Conservation (phyloP, 2,113 vertebrate genomes). For the Tringa solitaria region DNA sequence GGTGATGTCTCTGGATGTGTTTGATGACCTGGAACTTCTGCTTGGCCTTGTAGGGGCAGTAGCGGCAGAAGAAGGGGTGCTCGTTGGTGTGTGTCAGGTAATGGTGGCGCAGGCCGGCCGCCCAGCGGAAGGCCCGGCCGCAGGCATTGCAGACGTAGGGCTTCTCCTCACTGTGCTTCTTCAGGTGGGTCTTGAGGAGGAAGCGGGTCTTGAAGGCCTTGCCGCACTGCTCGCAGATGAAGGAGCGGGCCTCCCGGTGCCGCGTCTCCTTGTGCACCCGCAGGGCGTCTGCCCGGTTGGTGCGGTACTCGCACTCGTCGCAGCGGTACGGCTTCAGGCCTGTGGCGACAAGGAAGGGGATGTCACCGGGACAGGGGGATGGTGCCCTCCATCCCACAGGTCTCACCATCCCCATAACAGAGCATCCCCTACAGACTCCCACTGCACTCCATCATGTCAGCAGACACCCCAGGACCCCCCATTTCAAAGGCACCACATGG, state of each 20-base stretch:
- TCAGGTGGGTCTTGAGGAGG: slow-evolving; percentile 92
- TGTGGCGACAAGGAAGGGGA: slow-evolving; percentile 11
- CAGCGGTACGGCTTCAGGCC: slow-evolving; percentile 90
- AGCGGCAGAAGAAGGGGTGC: slow-evolving; percentile 90
- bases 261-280: slow-evolving; percentile 88
- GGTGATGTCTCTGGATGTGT: slow-evolving; percentile 86
- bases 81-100: slow-evolving; percentile 92
- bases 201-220: slow-evolving; percentile 96
- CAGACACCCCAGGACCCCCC: background rate
- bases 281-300: slow-evolving; percentile 90
- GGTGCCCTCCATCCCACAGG: accelerated
- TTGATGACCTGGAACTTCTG: slow-evolving; percentile 96
- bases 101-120: slow-evolving; percentile 91
- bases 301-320: slow-evolving; percentile 89
- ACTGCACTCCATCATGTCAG: background rate
- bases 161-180: slow-evolving; percentile 89
- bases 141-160: slow-evolving; percentile 87
- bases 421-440: background rate
- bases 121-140: slow-evolving; percentile 90
- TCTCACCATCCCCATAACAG: background rate
- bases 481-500: background rate
- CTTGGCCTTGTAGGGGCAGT: slow-evolving; percentile 92
- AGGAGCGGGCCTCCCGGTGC: slow-evolving; percentile 87
- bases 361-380: accelerated
- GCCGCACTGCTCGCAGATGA: slow-evolving; percentile 95